Evolutionary conservation across 2,113 vertebrate genomes (phyloP), one percentile per base, ranked within the genome.

Genomic region (Lagopus leucura): DNA sequence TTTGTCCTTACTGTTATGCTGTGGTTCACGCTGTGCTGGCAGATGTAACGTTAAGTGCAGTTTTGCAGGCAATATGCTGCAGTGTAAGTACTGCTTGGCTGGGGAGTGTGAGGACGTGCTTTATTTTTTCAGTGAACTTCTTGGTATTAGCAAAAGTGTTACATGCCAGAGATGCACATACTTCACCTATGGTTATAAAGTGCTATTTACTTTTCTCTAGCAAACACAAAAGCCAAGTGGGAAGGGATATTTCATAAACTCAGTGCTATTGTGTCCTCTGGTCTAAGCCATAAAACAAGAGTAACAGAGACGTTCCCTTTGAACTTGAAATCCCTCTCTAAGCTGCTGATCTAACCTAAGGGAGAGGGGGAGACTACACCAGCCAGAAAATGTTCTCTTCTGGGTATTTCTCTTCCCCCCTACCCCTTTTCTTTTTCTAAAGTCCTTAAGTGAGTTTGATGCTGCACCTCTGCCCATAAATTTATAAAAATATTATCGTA

Each of bases 401-500:
- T 86, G 74, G 63, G n/a, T 95, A 34, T 92, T 89, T 95, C 85
- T 70, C 28, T 58, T 40, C 42, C 45, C 75, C 32, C 2, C 54
- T 57, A 2, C 81, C 88, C 42, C 38, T 60, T 71, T 50, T 95
- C 32, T 50, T 80, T 96, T 82, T 60, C 32, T 34, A 10, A 94
- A 81, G 90, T 93, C 87, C 79, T 94, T 88, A 94, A 97, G 93
- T 92, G 93, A 96, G 95, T 95, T 96, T 95, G 87, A 63, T 93
- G 89, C 95, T 93, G 88, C 93, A 96, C 96, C 95, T 97, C 94
- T 95, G 90, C 95, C 95, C 82, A 87, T 96, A 97, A 96, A 92
- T 96, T 96, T 95, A 84, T 89, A 92, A 97, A 94, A 97, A 96
- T 97, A 97, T 95, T 97, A 94, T 97, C 64, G 64, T 97, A 95